Evolutionary conservation across 2,888 invertebrate species (phyloP).

Genomic region (Lithophane socia): DNA sequence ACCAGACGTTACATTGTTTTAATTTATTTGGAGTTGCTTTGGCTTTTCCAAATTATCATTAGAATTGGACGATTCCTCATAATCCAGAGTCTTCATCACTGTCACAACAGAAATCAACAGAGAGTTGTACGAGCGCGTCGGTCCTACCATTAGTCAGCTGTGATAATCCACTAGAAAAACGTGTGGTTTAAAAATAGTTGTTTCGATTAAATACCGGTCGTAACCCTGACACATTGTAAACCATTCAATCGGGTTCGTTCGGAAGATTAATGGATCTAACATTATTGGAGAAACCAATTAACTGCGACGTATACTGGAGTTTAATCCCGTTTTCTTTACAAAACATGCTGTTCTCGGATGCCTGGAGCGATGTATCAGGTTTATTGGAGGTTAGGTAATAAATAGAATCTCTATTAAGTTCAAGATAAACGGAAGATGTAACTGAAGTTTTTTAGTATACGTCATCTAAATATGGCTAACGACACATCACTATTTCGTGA

Average conservation of each 20-base stretch:
- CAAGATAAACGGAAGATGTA: not conserved
- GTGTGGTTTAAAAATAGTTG: constrained; percentile 48
- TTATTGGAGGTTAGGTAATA: constrained; percentile 5
- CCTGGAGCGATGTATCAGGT: not conserved
- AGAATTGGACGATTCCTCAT: not conserved
- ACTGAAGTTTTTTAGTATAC: not conserved
- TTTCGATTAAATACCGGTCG: constrained; percentile 49
- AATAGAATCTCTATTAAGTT: not conserved
- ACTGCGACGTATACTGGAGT: constrained; percentile 29
- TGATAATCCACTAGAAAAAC: constrained; percentile 22
- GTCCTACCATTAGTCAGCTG: constrained; percentile 30
- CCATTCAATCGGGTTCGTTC: constrained; percentile 52
- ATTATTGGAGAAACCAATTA: constrained; percentile 56
- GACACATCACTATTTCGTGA: not conserved
- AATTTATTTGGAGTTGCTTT: constrained; percentile 9
- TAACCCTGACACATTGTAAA: constrained; percentile 60
- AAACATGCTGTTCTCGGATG: constrained; percentile 19
- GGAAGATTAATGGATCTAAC: constrained; percentile 52
- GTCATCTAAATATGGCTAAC: not conserved
- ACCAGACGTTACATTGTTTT: not conserved
- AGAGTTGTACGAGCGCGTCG: not conserved
- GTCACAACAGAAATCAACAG: constrained; percentile 1
- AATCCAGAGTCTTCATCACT: not conserved
- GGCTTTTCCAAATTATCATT: not conserved
- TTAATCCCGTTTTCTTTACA: constrained; percentile 39